phyloP scores from a whole-genome alignment of 2,113 vertebrate genomes.

The Osmerus mordax region DNA sequence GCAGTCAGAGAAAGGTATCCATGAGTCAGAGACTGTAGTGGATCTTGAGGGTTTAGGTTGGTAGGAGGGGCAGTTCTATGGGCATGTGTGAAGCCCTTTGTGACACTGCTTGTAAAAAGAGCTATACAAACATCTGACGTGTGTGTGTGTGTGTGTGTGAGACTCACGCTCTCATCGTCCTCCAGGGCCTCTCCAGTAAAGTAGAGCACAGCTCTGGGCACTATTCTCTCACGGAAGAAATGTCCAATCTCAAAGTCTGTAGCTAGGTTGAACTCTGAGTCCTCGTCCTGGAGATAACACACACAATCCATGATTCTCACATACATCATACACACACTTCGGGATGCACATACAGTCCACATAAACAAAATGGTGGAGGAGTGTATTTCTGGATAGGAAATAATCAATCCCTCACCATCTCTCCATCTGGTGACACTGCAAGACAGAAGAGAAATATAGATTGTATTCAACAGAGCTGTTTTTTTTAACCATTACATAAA shows the following conservation, averaged over 20 bases:
- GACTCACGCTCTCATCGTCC: conserved; percentile 91
- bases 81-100: not conserved
- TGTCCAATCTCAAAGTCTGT: conserved; percentile 97
- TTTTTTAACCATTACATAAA: not conserved
- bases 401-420: conserved; percentile 81
- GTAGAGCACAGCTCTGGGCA: conserved; percentile 94
- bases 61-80: not conserved
- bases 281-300: conserved; percentile 83
- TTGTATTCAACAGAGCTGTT: not conserved
- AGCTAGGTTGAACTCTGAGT: conserved; percentile 88
- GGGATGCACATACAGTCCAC: not conserved
- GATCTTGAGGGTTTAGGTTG: not conserved
- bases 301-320: not conserved
- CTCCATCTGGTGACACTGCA: conserved; percentile 84
- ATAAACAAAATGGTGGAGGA: conserved; percentile 7
- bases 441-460: conserved; percentile 25
- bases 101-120: not conserved
- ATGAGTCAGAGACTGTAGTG: not conserved
- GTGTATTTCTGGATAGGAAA: conserved; percentile 28
- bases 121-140: not conserved
- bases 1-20: conserved; percentile 39
- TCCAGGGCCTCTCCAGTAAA: conserved; percentile 97
- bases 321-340: not conserved
- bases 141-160: not conserved
- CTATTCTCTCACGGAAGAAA: conserved; percentile 95